A percentile compares a stretch with the other conserved stretches of the same genome.
Evolutionary conservation across 2,797 vertebrate species (phyloP).

Genomic region (Miopithecus talapoin): DNA sequence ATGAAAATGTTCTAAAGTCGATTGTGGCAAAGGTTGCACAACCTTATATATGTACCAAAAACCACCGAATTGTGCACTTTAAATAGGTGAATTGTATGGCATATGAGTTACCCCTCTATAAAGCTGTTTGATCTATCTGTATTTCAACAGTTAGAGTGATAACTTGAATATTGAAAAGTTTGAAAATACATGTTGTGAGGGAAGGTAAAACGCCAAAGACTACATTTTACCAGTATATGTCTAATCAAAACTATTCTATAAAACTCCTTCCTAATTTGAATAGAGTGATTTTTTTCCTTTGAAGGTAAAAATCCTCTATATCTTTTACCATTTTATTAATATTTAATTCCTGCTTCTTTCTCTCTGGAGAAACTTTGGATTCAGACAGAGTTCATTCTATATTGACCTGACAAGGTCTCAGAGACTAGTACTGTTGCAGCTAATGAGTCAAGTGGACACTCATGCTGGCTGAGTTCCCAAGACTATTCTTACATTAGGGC

Average conservation of each 20-base stretch:
- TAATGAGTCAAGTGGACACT: not conserved
- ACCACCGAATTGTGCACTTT: not conserved
- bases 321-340: not conserved
- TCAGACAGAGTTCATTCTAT: not conserved
- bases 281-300: not conserved
- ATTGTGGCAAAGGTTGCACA: not conserved
- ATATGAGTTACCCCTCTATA: not conserved
- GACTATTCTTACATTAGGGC: not conserved
- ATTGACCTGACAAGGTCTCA: not conserved
- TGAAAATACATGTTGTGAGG: not conserved
- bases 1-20: slow-evolving; percentile 39
- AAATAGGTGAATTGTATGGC: not conserved
- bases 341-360: not conserved
- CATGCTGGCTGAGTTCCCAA: not conserved
- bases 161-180: slow-evolving; percentile 5
- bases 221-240: not conserved
- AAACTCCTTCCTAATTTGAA: slow-evolving; percentile 19
- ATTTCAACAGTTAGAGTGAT: not conserved
- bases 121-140: not conserved
- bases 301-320: not conserved
- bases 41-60: not conserved
- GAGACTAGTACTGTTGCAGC: not conserved
- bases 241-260: slow-evolving; percentile 28
- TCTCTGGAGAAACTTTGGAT: slow-evolving; percentile 20
- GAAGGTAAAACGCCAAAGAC: not conserved